Conservation (phyloP, 2,888 invertebrate species). For the Harpalus rufipes region DNA sequence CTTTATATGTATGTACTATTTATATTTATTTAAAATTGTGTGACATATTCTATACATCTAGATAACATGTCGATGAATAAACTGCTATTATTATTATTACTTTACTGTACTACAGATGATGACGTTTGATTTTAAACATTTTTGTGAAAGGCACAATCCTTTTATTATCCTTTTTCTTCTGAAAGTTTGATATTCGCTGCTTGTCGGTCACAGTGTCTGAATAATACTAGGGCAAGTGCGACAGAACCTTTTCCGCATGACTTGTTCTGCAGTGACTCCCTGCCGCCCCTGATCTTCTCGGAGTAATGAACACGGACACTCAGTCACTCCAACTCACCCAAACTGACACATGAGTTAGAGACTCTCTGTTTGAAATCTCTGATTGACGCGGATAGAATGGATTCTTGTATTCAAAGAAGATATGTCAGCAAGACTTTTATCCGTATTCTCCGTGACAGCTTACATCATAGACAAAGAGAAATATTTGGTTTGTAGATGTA, state of each 20-base stretch:
- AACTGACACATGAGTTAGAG: conserved; percentile 10
- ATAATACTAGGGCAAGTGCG: neutral
- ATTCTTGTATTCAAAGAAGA: conserved; percentile 4
- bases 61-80: no score
- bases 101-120: no score
- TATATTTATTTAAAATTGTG: no score
- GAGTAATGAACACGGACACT: conserved; percentile 44
- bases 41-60: no score
- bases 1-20: no score
- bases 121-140: no score
- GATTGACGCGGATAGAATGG: neutral
- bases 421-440: neutral
- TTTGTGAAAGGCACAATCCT: neutral
- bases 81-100: no score
- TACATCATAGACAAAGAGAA: no score
- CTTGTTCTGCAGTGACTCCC: conserved; percentile 2
- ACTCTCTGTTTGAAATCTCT: neutral
- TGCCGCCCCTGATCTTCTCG: conserved; percentile 21
- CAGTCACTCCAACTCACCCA: conserved; percentile 9
- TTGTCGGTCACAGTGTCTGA: conserved; percentile 12
- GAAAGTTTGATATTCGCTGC: neutral
- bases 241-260: conserved; percentile 35
- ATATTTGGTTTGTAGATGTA: no score
- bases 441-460: neutral
- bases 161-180: neutral